phyloP scores from a whole-genome alignment of 2,888 invertebrate species.

The Megaustenia siamemsis region DNA sequence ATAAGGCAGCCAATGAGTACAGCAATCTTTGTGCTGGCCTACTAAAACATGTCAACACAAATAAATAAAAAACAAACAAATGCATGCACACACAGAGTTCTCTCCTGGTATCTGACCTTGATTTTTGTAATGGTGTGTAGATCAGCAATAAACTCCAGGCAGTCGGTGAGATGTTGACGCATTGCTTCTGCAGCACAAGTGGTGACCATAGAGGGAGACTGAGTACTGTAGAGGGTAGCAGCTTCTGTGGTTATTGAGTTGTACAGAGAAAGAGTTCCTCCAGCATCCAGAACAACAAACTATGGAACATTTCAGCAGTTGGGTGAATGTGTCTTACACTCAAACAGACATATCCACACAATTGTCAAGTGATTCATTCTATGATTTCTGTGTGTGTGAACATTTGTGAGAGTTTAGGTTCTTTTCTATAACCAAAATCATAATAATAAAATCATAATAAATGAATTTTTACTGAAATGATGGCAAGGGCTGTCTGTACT shows the following conservation, averaged over 20 bases:
- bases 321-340: too few species aligned
- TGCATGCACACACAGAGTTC: neutral
- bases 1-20: too few species aligned
- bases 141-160: slow-evolving; percentile 96
- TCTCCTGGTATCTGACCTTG: slow-evolving; percentile 85
- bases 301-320: slow-evolving; percentile 59
- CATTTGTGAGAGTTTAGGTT: too few species aligned
- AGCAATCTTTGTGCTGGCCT: too few species aligned
- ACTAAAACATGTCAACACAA: too few species aligned
- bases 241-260: slow-evolving; percentile 76
- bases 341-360: too few species aligned
- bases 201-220: slow-evolving; percentile 79
- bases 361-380: too few species aligned
- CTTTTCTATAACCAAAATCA: too few species aligned
- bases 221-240: slow-evolving; percentile 74
- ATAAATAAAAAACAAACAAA: neutral
- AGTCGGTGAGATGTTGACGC: slow-evolving; percentile 93
- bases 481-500: too few species aligned
- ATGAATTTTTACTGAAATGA: too few species aligned
- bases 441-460: too few species aligned
- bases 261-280: slow-evolving; percentile 85
- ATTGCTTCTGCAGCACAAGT: slow-evolving; percentile 97
- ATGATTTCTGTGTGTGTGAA: too few species aligned
- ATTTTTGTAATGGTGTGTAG: slow-evolving; percentile 97
- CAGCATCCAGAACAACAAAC: slow-evolving; percentile 86